phyloP scores from a whole-genome alignment of 2,888 invertebrate genomes.

The Ichneumon xanthorius region DNA sequence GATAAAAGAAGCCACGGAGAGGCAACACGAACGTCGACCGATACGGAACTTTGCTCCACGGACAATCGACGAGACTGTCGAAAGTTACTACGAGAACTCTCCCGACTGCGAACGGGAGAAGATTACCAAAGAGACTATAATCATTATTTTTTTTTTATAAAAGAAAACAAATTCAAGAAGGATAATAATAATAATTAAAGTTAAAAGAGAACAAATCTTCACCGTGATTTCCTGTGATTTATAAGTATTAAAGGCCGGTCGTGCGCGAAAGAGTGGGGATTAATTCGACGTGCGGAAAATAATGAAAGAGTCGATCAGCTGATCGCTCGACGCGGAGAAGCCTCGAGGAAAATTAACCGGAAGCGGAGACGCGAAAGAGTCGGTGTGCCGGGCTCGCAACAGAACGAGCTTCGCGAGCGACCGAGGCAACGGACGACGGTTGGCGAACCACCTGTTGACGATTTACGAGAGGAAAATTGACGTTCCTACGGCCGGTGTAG shows the following conservation, averaged over 20 bases:
- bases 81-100: background rate
- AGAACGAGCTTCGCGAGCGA: slow-evolving; percentile 49
- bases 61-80: background rate
- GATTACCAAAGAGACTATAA: slow-evolving; percentile 1
- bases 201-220: background rate
- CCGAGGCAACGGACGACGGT: slow-evolving; percentile 63
- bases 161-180: background rate
- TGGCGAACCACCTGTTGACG: slow-evolving; percentile 82
- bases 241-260: background rate
- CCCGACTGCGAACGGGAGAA: background rate
- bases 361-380: slow-evolving; percentile 26
- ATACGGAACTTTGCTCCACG: background rate
- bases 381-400: slow-evolving; percentile 34
- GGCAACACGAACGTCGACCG: too few relatives aligned
- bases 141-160: background rate
- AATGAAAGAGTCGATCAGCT: background rate
- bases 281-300: background rate
- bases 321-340: background rate
- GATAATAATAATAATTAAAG: slow-evolving; percentile 1
- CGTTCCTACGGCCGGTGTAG: slow-evolving; percentile 51
- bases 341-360: slow-evolving; percentile 28
- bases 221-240: slow-evolving; percentile 46
- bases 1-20: too few relatives aligned
- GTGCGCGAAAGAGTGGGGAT: background rate
- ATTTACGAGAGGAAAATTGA: slow-evolving; percentile 79